A percentile compares a stretch with the other conserved stretches of the same genome.
These are phyloP conservation scores for Heliconius ethilla DNA, from an alignment of 2,888 invertebrate species.

Conservation along the genomic window DNA sequence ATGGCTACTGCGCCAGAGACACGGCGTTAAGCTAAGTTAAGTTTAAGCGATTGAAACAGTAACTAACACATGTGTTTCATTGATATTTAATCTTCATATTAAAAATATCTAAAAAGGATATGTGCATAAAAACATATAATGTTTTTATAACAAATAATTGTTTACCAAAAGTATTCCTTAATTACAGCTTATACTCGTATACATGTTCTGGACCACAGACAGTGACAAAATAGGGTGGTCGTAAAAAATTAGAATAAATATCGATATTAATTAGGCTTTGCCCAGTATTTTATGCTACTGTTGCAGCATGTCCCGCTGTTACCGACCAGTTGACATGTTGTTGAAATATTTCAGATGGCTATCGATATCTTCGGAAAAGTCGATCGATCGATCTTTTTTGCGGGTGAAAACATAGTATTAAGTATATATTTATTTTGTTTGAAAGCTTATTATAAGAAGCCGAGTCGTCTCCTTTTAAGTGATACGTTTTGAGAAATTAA, in stretches of 20 bases:
- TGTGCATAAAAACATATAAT: neutral
- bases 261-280: slow-evolving; percentile 48
- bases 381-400: slow-evolving; percentile 10
- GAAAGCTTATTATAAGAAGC: slow-evolving; percentile 1
- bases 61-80: neutral
- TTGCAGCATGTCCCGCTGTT: slow-evolving; percentile 45
- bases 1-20: too few relatives aligned
- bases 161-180: slow-evolving; percentile 4
- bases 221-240: slow-evolving; percentile 45
- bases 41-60: neutral
- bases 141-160: neutral
- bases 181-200: slow-evolving; percentile 18
- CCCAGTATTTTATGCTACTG: slow-evolving; percentile 29
- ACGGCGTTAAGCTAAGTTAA: neutral
- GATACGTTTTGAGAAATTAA: slow-evolving; percentile 1
- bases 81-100: neutral
- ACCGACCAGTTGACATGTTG: slow-evolving; percentile 34
- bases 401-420: slow-evolving; percentile 3
- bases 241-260: slow-evolving; percentile 52
- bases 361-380: slow-evolving; percentile 42
- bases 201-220: slow-evolving; percentile 47
- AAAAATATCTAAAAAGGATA: neutral
- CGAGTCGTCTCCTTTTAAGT: neutral
- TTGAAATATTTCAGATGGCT: slow-evolving; percentile 44
- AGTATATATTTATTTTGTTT: neutral